Evolutionary conservation across 1,140 invertebrate genomes (phyloP).

Genomic region (Leptinotarsa lineolata): DNA sequence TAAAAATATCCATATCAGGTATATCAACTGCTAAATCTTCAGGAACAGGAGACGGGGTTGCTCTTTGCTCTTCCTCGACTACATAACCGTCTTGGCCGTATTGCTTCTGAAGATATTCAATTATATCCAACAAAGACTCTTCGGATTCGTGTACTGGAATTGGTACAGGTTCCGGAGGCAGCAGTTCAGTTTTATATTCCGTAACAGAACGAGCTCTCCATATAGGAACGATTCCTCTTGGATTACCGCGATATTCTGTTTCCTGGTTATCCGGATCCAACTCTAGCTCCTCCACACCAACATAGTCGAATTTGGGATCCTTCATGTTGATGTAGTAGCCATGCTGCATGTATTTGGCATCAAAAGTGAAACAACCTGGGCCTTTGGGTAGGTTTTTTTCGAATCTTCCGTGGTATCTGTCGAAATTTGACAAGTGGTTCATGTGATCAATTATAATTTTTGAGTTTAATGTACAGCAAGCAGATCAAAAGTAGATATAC

Average conservation of each 20-base stretch:
- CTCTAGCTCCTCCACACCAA: slow-evolving; percentile 56
- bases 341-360: slow-evolving; percentile 67
- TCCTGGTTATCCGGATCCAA: slow-evolving; percentile 41
- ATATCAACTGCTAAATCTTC: slow-evolving; percentile 39
- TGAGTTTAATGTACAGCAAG: no score
- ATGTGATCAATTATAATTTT: no score
- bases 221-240: slow-evolving; percentile 55
- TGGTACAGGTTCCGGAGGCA: slow-evolving; percentile 68
- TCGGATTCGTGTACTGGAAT: slow-evolving; percentile 65
- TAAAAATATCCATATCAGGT: slow-evolving; percentile 34
- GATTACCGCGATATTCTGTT: slow-evolving; percentile 31
- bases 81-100: slow-evolving; percentile 47
- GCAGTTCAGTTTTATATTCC: slow-evolving; percentile 65
- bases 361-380: slow-evolving; percentile 70
- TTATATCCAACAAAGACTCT: slow-evolving; percentile 54
- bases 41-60: slow-evolving; percentile 37
- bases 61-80: slow-evolving; percentile 45
- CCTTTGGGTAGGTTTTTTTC: slow-evolving; percentile 66
- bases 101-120: slow-evolving; percentile 53
- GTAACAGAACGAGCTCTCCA: slow-evolving; percentile 70
- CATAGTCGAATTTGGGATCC: slow-evolving; percentile 60
- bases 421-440: slow-evolving; percentile 25
- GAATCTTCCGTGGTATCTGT: slow-evolving; percentile 70
- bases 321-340: slow-evolving; percentile 65
- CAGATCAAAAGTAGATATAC: no score